These are phyloP conservation scores for Hapalemur alaotrensis DNA, from an alignment of 2,797 vertebrate species.

Conservation along the genomic window DNA sequence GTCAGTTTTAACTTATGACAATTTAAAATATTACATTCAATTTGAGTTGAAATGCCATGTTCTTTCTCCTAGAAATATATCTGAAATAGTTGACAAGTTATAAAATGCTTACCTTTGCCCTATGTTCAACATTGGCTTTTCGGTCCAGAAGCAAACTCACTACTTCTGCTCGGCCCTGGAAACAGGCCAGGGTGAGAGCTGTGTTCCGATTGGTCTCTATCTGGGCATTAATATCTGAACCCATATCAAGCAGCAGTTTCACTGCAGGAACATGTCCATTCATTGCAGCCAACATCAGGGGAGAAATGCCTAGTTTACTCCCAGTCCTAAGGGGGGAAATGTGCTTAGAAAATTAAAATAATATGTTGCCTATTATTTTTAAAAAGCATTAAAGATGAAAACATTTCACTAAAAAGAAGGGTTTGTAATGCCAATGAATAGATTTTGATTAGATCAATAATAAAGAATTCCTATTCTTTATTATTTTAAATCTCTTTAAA, in stretches of 20 bases:
- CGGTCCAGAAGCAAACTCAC: slow-evolving; percentile 98
- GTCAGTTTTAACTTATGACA: slow-evolving; percentile 44
- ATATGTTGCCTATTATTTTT: slow-evolving; percentile 22
- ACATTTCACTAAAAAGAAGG: slow-evolving; percentile 35
- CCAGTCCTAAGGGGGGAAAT: slow-evolving; percentile 90
- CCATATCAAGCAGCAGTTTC: slow-evolving; percentile 98
- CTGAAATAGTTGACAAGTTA: slow-evolving; percentile 1
- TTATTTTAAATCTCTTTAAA: too few species aligned
- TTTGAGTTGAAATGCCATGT: slow-evolving; percentile 27
- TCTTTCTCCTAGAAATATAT: slow-evolving; percentile 35
- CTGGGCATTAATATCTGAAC: slow-evolving; percentile 98
- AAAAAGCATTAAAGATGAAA: slow-evolving; percentile 51
- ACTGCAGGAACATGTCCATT: slow-evolving; percentile 98
- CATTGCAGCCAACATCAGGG: slow-evolving; percentile 99
- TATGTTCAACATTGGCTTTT: slow-evolving; percentile 98
- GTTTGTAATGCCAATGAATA: slow-evolving; percentile 21
- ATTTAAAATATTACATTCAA: slow-evolving; percentile 25
- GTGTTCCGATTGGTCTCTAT: slow-evolving; percentile 99
- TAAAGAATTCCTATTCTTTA: not conserved
- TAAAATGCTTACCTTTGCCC: slow-evolving; percentile 92
- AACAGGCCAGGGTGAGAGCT: slow-evolving; percentile 97
- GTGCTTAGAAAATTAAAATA: slow-evolving; percentile 64
- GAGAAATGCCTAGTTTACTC: slow-evolving; percentile 98
- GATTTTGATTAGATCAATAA: slow-evolving; percentile 30
- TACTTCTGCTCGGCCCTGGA: slow-evolving; percentile 98